Base-by-base conservation (phyloP, 1,140 invertebrate genomes). In the Drosophila lacertosa region DNA sequence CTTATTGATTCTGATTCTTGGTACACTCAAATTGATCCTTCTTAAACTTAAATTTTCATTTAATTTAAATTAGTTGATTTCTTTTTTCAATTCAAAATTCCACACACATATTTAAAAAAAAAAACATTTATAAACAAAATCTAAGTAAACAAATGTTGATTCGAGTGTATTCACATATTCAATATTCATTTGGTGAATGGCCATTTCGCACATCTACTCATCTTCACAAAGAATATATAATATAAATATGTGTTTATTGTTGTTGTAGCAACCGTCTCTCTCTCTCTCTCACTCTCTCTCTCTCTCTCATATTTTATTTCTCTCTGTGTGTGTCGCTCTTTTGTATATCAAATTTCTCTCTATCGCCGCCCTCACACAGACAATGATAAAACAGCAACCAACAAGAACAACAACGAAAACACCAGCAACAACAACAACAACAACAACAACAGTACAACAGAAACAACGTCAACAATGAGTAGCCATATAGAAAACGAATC, bases 281-380 rank as follows among this genome's bases (percentile, higher is more conserved):
- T 55, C 5, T 78, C 37, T 60, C 37, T 42, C 11, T 81, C 22
- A 72, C 24, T 74, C 15, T 32, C 33, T 57, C 29, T 68, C 22
- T 55, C 32, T 73, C 9, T 72, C 26, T 66, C 68, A 15, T 66
- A 18, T 53, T 63, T 7, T 74, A 4, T 74, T 33, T 62, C 50
- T 62, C 24, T 72, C 63, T 78, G 73, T 54, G 35, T 33, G 55
- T 64, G 39, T 69, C 40, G 62, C 42, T 48, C 16, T 63, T 54
- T 47, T 69, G 66, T 69, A 69, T 69, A 69, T 69, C 59, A 39
- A 69, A 69, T 64, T 53, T 69, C 59, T 69, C 59, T 69, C 42
- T 64, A 63, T 48, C 50, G 66, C 59, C 35, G 59, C 57, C 67
- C 66, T 20, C 79, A 83, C 74, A 81, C 77, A 81, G 77, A 82